Evolutionary conservation across 2,888 invertebrate genomes (phyloP).

Genomic region (Panorpa germanica): DNA sequence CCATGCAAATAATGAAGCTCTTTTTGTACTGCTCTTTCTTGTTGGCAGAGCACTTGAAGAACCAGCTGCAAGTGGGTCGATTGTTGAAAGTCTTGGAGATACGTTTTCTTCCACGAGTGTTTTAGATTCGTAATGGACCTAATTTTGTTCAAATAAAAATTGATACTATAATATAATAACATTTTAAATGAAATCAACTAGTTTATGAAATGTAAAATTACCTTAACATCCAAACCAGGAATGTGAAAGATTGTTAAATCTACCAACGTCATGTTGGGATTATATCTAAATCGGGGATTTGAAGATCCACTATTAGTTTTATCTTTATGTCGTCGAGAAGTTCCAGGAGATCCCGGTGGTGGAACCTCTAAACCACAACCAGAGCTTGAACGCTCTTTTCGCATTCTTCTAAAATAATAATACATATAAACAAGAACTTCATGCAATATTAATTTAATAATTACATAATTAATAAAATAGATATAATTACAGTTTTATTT

Average conservation of each 20-base stretch:
- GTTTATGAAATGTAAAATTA: conserved; percentile 17
- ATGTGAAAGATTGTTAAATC: conserved; percentile 81
- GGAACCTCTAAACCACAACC: conserved; percentile 36
- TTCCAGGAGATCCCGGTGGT: conserved; percentile 33
- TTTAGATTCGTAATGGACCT: conserved; percentile 68
- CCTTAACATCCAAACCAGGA: conserved; percentile 78
- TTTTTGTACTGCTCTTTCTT: conserved; percentile 52
- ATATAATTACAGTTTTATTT: conserved; percentile 37
- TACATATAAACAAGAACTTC: conserved; percentile 7
- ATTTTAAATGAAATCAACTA: conserved; percentile 5
- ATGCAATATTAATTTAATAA: conserved; percentile 8
- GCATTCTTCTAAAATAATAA: conserved; percentile 29
- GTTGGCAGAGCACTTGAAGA: conserved; percentile 14
- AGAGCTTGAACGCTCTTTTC: conserved; percentile 51
- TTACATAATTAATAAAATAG: conserved; percentile 12
- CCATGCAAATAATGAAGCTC: conserved; percentile 84
- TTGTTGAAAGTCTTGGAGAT: conserved; percentile 24
- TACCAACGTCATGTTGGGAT: conserved; percentile 31
- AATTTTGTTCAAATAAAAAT: no score
- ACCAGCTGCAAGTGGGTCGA: conserved; percentile 17
- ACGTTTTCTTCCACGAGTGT: conserved; percentile 39
- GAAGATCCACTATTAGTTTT: conserved; percentile 24
- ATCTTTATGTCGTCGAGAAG: conserved; percentile 22
- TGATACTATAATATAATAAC: no score
- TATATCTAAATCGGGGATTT: conserved; percentile 21